Base-by-base conservation (phyloP, 2,888 invertebrate genomes). In the Drosophila neonasuta region DNA sequence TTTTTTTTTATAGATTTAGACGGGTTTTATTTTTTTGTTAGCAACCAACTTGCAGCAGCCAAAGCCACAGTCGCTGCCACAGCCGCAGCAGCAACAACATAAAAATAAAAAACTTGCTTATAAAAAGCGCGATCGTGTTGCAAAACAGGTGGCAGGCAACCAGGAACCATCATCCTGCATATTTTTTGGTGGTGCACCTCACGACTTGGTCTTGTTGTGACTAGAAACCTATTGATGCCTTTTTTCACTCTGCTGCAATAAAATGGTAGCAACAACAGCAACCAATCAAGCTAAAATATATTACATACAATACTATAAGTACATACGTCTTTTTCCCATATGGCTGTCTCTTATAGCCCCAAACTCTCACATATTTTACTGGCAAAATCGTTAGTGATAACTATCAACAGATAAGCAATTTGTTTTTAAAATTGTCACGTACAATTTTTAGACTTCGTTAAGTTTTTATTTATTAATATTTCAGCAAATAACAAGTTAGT, bases 1-100 rank as follows among this genome's bases (percentile, higher is more conserved):
- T 13, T 36, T 32, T 32, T 36, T 36, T 36, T 80, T 84, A 17
- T 80, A 81, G 86, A 86, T 84, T 80, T 76, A 83, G 86, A 81
- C 81, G 81, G 75, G 84, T 80, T 34, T 34, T 46, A 24, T 24
- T 29, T 36, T 32, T 32, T 42, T 24, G n/a, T 17, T 30, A 41
- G 41, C 55, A 42, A 15, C 7, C 39, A 15, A 39, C 39, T 39
- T 34, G 10, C 55, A 44, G 24, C 32, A 50, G 24, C 57, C 34
- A 34, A 13, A 17, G 46, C 51, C 39, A 32, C 24, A 62, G 24
- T 45, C 45, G 13, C 49, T 57, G 29, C 55, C 29, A 46, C 45
- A 68, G 51, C 52, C 45, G 44, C 55, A 55, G n/a, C 55, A 56
- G n/a, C 57, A 51, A 10, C 55, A 46, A 17, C 64, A 69, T 54